Evolutionary conservation across 2,888 invertebrate species (phyloP).

Genomic region (Brachynemurus nebulosus): DNA sequence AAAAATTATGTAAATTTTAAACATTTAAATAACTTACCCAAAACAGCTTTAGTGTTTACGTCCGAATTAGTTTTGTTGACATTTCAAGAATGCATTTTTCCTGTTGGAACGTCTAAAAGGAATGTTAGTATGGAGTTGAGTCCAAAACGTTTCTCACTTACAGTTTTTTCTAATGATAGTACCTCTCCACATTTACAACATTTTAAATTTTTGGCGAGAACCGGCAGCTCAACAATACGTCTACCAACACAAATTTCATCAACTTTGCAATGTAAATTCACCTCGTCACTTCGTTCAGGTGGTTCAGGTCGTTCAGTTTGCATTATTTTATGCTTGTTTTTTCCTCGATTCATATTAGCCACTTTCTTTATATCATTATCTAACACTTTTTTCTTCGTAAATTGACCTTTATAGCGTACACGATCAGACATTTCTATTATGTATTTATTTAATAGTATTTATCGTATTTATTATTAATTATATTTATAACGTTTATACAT

Average conservation of each 20-base stretch:
- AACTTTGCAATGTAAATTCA: too few relatives aligned
- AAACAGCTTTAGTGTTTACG: constrained; percentile 11
- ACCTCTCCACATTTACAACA: constrained; percentile 12
- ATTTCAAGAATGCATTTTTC: neutral
- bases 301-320: too few relatives aligned
- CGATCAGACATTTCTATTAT: neutral
- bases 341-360: neutral
- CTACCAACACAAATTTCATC: too few relatives aligned
- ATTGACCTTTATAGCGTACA: neutral
- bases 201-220: constrained; percentile 13
- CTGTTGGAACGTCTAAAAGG: neutral
- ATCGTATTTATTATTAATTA: too few relatives aligned
- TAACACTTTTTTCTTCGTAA: neutral
- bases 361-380: neutral
- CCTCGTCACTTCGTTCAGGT: too few relatives aligned
- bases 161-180: constrained; percentile 12
- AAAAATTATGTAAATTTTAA: too few relatives aligned
- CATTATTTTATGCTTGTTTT: neutral
- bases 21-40: constrained; percentile 13
- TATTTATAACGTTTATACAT: too few relatives aligned
- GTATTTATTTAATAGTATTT: too few relatives aligned
- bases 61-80: constrained; percentile 9
- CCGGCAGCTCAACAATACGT: constrained; percentile 12
- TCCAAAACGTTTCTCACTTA: constrained; percentile 11
- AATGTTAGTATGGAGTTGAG: neutral